A percentile compares a stretch with the other conserved stretches of the same genome.
phyloP scores from a whole-genome alignment of 2,888 invertebrate species.

The Tuta absoluta region DNA sequence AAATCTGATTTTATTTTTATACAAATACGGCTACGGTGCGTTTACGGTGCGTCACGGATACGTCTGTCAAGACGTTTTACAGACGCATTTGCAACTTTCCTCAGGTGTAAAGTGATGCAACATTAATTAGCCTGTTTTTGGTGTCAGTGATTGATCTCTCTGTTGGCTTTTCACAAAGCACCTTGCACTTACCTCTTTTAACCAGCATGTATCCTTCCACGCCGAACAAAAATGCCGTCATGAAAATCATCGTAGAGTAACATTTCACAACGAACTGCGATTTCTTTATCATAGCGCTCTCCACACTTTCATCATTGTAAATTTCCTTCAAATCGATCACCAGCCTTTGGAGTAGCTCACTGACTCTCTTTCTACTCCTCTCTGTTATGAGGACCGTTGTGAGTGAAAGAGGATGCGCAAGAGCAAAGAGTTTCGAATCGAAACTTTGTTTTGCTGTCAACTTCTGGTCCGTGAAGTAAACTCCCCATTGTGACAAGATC shows the following conservation, averaged over 20 bases:
- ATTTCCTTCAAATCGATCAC: conserved; percentile 29
- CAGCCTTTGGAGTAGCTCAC: not conserved
- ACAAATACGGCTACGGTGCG: too few relatives aligned
- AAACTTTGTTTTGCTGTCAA: conserved; percentile 38
- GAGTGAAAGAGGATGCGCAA: conserved; percentile 29
- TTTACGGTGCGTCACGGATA: too few relatives aligned
- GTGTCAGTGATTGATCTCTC: too few relatives aligned
- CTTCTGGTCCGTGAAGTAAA: conserved; percentile 41
- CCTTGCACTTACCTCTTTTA: not conserved
- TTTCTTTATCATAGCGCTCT: conserved; percentile 32
- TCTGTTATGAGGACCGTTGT: not conserved
- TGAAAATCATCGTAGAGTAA: not conserved
- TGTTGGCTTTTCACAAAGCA: too few relatives aligned
- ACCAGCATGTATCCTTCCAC: conserved; percentile 37
- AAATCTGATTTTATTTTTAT: too few relatives aligned
- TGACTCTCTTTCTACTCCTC: not conserved
- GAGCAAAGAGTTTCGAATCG: conserved; percentile 30
- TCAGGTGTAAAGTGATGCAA: too few relatives aligned
- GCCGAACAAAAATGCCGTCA: conserved; percentile 31
- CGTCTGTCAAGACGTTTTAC: too few relatives aligned
- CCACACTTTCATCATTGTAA: conserved; percentile 34
- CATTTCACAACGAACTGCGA: conserved; percentile 24
- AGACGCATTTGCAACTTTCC: too few relatives aligned
- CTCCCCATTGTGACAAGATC: conserved; percentile 29
- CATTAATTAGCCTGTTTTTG: too few relatives aligned